Conservation (phyloP, 1,140 invertebrate genomes). For the Penaeus japonicus region DNA sequence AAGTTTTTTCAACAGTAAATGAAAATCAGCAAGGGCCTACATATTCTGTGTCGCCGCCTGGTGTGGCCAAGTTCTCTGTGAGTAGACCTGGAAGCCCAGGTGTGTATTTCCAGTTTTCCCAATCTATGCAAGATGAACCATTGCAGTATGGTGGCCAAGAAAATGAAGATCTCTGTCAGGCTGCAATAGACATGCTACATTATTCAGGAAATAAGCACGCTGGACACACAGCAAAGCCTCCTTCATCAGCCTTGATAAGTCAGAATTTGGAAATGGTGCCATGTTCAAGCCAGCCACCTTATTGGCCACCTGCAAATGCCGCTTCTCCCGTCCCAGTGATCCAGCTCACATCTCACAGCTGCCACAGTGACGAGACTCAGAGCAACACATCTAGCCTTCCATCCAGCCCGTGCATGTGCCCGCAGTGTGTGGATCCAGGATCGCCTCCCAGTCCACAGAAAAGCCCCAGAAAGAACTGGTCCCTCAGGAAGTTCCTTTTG, state of each 20-base stretch:
- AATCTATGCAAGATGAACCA: too few species aligned
- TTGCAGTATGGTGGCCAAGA: too few species aligned
- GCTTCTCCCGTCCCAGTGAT: conserved; percentile 25
- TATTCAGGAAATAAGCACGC: not conserved
- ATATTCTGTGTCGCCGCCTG: not conserved
- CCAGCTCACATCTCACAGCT: conserved; percentile 1
- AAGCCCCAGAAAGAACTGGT: conserved; percentile 41
- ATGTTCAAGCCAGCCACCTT: not conserved
- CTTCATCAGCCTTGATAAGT: too few species aligned
- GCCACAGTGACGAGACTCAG: conserved; percentile 30
- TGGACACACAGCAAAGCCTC: too few species aligned
- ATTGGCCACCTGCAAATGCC: not conserved
- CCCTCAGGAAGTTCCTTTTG: conserved; percentile 42
- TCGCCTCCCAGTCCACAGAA: conserved; percentile 45
- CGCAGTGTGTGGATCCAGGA: conserved; percentile 18
- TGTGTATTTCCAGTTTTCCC: not conserved
- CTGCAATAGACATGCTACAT: not conserved
- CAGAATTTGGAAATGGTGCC: not conserved
- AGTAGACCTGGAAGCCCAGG: not conserved
- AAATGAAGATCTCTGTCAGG: too few species aligned
- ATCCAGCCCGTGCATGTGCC: conserved; percentile 35
- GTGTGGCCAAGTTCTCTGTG: not conserved
- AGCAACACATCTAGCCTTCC: conserved; percentile 26
- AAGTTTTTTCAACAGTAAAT: not conserved
- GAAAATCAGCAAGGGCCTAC: not conserved